Conservation (phyloP, 2,888 invertebrate genomes). For the Tromatobia lineatoria region DNA sequence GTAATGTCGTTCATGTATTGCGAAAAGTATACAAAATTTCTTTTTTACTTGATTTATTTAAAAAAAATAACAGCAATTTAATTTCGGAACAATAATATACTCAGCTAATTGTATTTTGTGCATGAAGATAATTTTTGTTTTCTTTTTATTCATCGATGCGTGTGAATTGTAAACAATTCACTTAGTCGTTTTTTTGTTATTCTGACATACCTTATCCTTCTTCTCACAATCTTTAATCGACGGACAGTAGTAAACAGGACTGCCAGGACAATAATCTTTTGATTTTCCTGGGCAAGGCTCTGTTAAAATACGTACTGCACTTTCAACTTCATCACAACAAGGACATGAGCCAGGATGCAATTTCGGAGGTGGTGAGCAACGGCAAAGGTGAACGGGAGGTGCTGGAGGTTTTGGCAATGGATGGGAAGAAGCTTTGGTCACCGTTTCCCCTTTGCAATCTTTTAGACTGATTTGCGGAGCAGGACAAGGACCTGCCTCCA, state of each 20-base stretch:
- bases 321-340: constrained; percentile 61
- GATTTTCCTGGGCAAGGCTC: constrained; percentile 71
- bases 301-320: constrained; percentile 14
- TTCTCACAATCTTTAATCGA: constrained; percentile 11
- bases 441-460: neutral
- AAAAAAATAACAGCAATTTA: constrained; percentile 17
- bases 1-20: neutral
- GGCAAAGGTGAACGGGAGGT: constrained; percentile 75
- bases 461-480: constrained; percentile 8
- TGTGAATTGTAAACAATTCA: neutral
- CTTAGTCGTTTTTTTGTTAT: constrained; percentile 20
- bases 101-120: neutral
- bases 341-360: constrained; percentile 80
- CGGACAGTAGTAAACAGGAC: constrained; percentile 69
- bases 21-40: neutral
- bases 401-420: constrained; percentile 78
- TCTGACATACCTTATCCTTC: constrained; percentile 26
- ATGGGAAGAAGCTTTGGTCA: neutral
- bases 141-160: neutral
- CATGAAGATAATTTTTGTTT: neutral
- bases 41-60: constrained; percentile 22
- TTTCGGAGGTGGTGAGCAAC: constrained; percentile 79
- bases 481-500: constrained; percentile 62
- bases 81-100: neutral
- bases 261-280: constrained; percentile 70